Base-by-base conservation (phyloP, 2,888 invertebrate species). In the Drosophila anceps region DNA sequence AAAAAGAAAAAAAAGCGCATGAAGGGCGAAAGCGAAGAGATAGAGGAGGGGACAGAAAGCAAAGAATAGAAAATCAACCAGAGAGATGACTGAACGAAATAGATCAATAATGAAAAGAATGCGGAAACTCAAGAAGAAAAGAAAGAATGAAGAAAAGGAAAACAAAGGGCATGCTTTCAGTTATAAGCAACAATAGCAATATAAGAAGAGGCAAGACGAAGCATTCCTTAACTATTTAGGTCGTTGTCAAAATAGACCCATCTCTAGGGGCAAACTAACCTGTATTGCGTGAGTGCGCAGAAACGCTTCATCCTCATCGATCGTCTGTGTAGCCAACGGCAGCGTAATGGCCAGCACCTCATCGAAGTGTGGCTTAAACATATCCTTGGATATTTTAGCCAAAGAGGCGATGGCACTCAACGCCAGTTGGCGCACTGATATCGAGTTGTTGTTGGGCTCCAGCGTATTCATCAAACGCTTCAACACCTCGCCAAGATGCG, bases 331-430 rank as follows among this genome's bases (percentile, higher is more conserved):
- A 3, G 33, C 59, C 29, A 59, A 27, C 0, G 59, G 59, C 37
- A 59, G 0, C 18, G 29, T 2, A 6, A 48, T 0, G 18, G 13
- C 46, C 10, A 59, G 6, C 9, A 59, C 37, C 13, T 9, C 29
- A 9, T 59, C 59, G 29, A 37, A 59, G 37, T 59, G 15, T 0
- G 59, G 59, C 37, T 4, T 18, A 0, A 59, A 59, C 13, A 37
- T 4, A 6, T 46, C 35, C 29, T 2, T 13, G 0, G 48, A 29
- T 6, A 37, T 15, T 29, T 59, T 59, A 18, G 48, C 46, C 29
- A 59, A 4, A 0, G 37, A 48, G 37, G 46, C 48, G 15, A 59
- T 37, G 35, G 37, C 48, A 4, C 48, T 59, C 1, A 48, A 13
- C 1, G 59, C 46, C 27, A 59, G 48, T 0, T 59, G 59, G 20